Base-by-base conservation (phyloP, 2,888 invertebrate species). In the Lepidocyrtoides sp. region DNA sequence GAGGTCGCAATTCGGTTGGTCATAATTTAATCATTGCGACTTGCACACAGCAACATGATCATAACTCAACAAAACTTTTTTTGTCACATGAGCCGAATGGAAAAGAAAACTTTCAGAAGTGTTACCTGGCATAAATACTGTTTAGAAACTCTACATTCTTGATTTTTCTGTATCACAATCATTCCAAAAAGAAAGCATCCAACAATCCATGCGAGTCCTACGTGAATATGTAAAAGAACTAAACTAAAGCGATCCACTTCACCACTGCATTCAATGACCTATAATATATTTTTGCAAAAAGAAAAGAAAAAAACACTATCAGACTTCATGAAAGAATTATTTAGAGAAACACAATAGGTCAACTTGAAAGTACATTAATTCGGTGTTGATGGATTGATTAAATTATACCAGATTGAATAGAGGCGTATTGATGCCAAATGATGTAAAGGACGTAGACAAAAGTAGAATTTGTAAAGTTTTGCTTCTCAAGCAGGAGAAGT, bases 341-440 rank as follows among this genome's bases (percentile, higher is more conserved):
- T 12, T 3, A 63, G 23, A 29, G 23, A 2, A 14, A 75, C 12
- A 7, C 17, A 5, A 48, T 66, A 66, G 29, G 29, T 66, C 51
- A 75, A 41, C 10, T 7, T 60, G n/a, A 1, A 54, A 69, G 51
- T 0, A 23, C 20, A 60, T 51, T 54, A 63, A 57, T 36, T 14
- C 10, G 60, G 44, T 83, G 12, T 44, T 17, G n/a, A 83, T 82
- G 17, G 26, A 5, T 29, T 54, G 32, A 66, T 26, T 63, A 66
- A 17, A 23, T 20, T 51, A 79, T 95, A 96, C 96, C 95, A 98
- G 95, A 95, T 97, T 97, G 95, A 98, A 97, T 94, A 98, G 97
- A 0, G 98, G 98, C 0, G 98, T 97, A 95, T 97, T 98, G 94
- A 98, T 97, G 26, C 98, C 98, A 95, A 98, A 97, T 5, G 98